These are phyloP conservation scores for Archips xylosteana DNA, from an alignment of 2,888 invertebrate genomes.

Conservation along the genomic window DNA sequence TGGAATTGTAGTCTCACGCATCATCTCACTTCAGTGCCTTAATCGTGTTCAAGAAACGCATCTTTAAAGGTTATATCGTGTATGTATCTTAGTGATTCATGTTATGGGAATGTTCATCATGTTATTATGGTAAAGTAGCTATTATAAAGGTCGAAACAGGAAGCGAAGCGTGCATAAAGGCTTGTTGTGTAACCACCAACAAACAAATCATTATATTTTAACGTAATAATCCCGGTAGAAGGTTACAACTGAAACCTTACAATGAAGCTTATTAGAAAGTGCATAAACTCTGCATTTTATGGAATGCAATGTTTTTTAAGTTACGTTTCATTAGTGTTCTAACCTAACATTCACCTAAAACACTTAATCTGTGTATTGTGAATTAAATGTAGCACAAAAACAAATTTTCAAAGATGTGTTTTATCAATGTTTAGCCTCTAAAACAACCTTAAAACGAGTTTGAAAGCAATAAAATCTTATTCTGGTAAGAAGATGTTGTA, in stretches of 20 bases:
- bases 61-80: conserved; percentile 60
- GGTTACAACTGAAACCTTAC: conserved; percentile 57
- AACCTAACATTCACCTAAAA: conserved; percentile 1
- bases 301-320: conserved; percentile 46
- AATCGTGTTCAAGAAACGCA: conserved; percentile 51
- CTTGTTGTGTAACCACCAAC: conserved; percentile 44
- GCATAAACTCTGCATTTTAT: conserved; percentile 45
- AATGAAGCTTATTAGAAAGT: conserved; percentile 45
- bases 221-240: conserved; percentile 19
- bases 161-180: conserved; percentile 56
- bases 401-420: background rate
- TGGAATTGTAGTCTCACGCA: conserved; percentile 60
- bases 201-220: conserved; percentile 36
- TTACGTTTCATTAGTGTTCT: background rate
- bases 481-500: too few species aligned
- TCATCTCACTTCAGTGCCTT: conserved; percentile 49
- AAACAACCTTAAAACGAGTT: background rate
- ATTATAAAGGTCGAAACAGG: conserved; percentile 67
- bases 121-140: conserved; percentile 66
- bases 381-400: background rate
- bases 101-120: conserved; percentile 74
- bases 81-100: conserved; percentile 76
- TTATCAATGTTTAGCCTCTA: background rate
- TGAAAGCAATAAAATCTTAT: background rate
- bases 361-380: background rate